phyloP scores from a whole-genome alignment of 1,140 invertebrate species.

The Plectrocnemia conspersa region DNA sequence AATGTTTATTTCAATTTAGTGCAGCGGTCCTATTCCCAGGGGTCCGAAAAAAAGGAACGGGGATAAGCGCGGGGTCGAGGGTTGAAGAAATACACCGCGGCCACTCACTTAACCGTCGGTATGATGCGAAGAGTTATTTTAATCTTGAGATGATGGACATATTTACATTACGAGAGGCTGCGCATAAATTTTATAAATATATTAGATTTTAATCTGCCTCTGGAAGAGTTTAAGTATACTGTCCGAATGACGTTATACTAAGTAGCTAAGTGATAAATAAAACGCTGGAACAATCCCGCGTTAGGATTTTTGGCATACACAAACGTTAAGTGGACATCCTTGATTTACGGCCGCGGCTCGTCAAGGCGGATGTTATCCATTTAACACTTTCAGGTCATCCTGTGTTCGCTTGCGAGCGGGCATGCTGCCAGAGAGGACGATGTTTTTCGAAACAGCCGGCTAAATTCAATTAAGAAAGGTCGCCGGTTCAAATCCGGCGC shows the following conservation, averaged over 20 bases:
- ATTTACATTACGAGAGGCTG: no score
- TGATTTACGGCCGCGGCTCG: constrained; percentile 28
- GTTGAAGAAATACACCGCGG: background rate
- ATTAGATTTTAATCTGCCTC: no score
- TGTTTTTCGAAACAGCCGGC: constrained; percentile 27
- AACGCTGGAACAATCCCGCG: no score
- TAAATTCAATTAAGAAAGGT: constrained; percentile 29
- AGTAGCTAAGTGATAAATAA: no score
- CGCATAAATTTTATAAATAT: no score
- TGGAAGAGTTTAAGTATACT: no score
- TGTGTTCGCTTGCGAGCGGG: constrained; percentile 24
- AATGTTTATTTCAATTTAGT: constrained; percentile 37
- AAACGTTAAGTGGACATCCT: constrained; percentile 30
- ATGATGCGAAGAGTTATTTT: no score
- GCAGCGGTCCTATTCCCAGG: constrained; percentile 31
- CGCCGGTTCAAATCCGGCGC: constrained; percentile 11
- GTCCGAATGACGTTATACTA: no score
- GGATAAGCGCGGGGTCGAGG: constrained; percentile 16
- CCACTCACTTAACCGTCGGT: no score
- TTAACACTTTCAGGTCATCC: constrained; percentile 33
- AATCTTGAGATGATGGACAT: no score
- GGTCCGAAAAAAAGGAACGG: constrained; percentile 20
- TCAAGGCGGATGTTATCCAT: constrained; percentile 33
- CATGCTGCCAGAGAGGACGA: constrained; percentile 19
- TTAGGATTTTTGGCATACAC: constrained; percentile 11